phyloP scores from a whole-genome alignment of 2,113 vertebrate genomes.

The Eira barbara region DNA sequence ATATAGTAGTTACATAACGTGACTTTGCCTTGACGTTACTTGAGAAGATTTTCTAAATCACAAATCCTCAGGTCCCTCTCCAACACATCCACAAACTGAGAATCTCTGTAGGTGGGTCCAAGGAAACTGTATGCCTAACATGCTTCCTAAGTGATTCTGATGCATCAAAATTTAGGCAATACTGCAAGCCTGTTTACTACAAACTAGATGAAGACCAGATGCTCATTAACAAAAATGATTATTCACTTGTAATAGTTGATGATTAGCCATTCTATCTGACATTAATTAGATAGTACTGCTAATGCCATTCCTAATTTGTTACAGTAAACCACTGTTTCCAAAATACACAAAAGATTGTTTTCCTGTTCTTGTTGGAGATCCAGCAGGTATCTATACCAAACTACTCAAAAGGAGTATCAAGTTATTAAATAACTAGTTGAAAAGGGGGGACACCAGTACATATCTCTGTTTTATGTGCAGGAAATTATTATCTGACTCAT shows the following conservation, averaged over 20 bases:
- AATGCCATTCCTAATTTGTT: background rate
- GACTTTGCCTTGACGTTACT: background rate
- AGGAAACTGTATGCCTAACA: background rate
- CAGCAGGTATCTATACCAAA: background rate
- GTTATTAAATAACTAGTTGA: slow-evolving; percentile 12
- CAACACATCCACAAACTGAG: background rate
- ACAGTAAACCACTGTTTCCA: background rate
- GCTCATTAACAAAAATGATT: background rate
- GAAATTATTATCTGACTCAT: slow-evolving; percentile 13
- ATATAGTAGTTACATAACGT: background rate
- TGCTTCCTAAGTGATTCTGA: background rate
- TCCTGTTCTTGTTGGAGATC: background rate
- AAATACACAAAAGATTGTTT: background rate
- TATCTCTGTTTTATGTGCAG: background rate
- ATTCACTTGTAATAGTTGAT: background rate
- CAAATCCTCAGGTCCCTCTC: background rate
- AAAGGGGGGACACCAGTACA: background rate
- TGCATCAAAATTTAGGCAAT: background rate
- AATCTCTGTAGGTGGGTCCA: background rate
- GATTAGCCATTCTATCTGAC: background rate
- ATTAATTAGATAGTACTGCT: slow-evolving; percentile 6
- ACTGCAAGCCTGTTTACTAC: background rate
- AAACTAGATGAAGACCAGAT: background rate
- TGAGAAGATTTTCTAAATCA: slow-evolving; percentile 1
- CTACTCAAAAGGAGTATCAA: background rate